phyloP scores from a whole-genome alignment of 2,888 invertebrate species.

The Xestoiulus laeticollis region DNA sequence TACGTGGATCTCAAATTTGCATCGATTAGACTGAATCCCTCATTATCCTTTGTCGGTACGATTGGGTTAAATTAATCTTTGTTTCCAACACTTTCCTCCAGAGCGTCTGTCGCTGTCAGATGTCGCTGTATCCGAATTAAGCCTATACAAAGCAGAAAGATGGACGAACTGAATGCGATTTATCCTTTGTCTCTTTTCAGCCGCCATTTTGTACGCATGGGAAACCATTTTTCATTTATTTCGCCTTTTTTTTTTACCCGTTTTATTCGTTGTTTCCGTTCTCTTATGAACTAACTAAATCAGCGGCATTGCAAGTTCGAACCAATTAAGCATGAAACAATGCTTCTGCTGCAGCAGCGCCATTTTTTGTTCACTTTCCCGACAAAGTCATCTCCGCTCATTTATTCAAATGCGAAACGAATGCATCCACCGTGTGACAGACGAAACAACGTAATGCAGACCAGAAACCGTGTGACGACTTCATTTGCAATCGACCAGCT shows the following conservation, averaged over 20 bases:
- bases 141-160: neutral
- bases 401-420: neutral
- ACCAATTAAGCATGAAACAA: slow-evolving; percentile 40
- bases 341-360: slow-evolving; percentile 10
- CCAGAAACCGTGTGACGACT: neutral
- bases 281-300: neutral
- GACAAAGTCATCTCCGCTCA: slow-evolving; percentile 24
- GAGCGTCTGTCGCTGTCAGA: slow-evolving; percentile 9
- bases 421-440: slow-evolving; percentile 30
- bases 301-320: slow-evolving; percentile 8
- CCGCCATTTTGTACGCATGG: slow-evolving; percentile 33
- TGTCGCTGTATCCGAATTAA: neutral
- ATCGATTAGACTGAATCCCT: neutral
- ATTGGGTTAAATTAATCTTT: slow-evolving; percentile 28
- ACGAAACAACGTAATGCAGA: neutral
- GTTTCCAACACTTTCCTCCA: neutral
- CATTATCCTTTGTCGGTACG: slow-evolving; percentile 34
- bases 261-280: slow-evolving; percentile 5
- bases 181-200: neutral
- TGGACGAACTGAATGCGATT: neutral
- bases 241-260: neutral
- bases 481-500: neutral
- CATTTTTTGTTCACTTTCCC: neutral
- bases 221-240: slow-evolving; percentile 35
- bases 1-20: neutral